phyloP scores from a whole-genome alignment of 2,888 invertebrate species.

The Idaea biselata region DNA sequence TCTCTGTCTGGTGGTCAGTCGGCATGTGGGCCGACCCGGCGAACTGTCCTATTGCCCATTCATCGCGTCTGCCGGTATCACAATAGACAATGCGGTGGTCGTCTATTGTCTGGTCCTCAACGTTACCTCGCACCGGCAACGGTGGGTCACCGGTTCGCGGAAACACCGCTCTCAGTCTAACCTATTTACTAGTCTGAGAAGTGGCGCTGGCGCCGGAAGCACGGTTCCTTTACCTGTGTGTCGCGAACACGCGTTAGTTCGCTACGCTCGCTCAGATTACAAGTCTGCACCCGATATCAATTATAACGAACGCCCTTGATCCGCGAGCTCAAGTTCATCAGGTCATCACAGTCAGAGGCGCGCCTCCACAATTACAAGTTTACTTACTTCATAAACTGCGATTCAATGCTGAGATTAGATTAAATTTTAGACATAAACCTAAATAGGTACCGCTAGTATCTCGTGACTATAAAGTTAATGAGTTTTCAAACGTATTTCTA shows the following conservation, averaged over 20 bases:
- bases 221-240: conserved; percentile 39
- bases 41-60: conserved; percentile 75
- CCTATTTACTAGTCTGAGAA: conserved; percentile 53
- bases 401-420: background rate
- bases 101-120: conserved; percentile 53
- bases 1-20: conserved; percentile 37
- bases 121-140: conserved; percentile 8
- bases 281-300: conserved; percentile 18
- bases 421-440: background rate
- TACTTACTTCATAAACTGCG: background rate
- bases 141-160: conserved; percentile 51
- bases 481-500: background rate
- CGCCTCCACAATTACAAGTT: conserved; percentile 14
- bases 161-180: conserved; percentile 48
- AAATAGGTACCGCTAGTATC: background rate
- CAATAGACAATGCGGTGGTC: conserved; percentile 66
- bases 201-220: conserved; percentile 40
- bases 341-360: conserved; percentile 4
- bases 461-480: background rate
- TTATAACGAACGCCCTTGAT: conserved; percentile 25
- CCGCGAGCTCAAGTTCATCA: conserved; percentile 26
- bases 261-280: conserved; percentile 18
- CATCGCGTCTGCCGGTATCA: conserved; percentile 58
- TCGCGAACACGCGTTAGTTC: conserved; percentile 24
- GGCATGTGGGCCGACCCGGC: conserved; percentile 56